phyloP scores from a whole-genome alignment of 2,113 vertebrate species.

The Eubucco bourcierii region DNA sequence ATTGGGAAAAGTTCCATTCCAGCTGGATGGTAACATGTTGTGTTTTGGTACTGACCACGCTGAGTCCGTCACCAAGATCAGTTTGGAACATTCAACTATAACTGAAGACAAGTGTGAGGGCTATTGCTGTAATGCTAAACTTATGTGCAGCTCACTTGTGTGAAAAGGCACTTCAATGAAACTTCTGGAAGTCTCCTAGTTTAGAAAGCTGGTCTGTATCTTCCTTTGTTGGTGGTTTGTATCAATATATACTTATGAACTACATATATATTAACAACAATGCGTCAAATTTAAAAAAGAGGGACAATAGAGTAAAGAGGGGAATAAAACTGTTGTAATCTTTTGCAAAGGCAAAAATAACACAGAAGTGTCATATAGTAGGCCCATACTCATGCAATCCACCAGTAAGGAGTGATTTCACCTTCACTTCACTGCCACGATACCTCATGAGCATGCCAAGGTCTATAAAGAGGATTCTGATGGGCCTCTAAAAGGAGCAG shows the following conservation, averaged over 20 bases:
- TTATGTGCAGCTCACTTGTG: not conserved
- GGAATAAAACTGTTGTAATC: not conserved
- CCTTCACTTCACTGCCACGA: not conserved
- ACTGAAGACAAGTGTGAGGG: not conserved
- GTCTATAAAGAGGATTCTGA: not conserved
- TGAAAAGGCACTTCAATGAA: not conserved
- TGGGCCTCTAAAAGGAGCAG: not conserved
- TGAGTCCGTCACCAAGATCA: not conserved
- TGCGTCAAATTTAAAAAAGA: not conserved
- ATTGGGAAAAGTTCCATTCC: not conserved
- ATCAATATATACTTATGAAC: too few relatives aligned
- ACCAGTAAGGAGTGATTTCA: not conserved
- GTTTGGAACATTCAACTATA: not conserved
- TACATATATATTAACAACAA: not conserved
- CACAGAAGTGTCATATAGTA: not conserved
- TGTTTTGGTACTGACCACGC: not conserved
- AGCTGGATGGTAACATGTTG: fast-evolving
- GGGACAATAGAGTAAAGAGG: not conserved
- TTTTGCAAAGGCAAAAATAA: not conserved
- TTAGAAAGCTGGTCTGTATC: not conserved
- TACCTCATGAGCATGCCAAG: not conserved
- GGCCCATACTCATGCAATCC: not conserved
- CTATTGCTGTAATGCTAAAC: not conserved
- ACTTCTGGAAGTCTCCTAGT: not conserved
- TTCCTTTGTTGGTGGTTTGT: not conserved